Evolutionary conservation across 1,140 invertebrate genomes (phyloP).

Genomic region (Drosophila nikananu): DNA sequence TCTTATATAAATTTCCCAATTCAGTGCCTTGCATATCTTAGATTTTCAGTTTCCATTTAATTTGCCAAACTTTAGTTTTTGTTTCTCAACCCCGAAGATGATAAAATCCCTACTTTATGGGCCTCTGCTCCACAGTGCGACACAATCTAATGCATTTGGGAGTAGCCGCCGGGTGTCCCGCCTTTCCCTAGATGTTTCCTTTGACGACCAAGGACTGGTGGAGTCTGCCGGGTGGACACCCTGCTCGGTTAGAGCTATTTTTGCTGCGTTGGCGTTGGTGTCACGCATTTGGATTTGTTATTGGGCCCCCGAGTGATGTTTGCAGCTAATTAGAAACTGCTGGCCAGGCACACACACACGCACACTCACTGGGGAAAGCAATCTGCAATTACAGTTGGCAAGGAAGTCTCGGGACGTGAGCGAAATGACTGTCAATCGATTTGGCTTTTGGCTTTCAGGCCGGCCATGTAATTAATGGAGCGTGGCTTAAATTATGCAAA

Average conservation of each 20-base stretch:
- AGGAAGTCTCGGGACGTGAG: constrained; percentile 18
- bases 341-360: constrained; percentile 1
- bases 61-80: neutral
- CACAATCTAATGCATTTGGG: constrained; percentile 42
- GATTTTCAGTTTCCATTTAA: neutral
- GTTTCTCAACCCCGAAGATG: neutral
- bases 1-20: neutral
- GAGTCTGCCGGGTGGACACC: neutral
- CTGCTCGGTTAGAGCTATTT: constrained; percentile 37
- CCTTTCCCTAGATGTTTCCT: constrained; percentile 14
- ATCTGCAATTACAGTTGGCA: constrained; percentile 65
- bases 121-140: constrained; percentile 21
- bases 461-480: constrained; percentile 60
- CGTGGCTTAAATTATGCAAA: constrained; percentile 66
- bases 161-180: constrained; percentile 9
- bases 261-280: constrained; percentile 49
- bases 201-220: constrained; percentile 5
- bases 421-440: constrained; percentile 55
- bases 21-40: neutral
- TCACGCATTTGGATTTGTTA: constrained; percentile 63
- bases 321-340: constrained; percentile 75
- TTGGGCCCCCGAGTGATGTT: constrained; percentile 68
- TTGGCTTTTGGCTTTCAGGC: constrained; percentile 29
- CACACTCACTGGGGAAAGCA: constrained; percentile 21
- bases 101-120: neutral